These are phyloP conservation scores for Heliconius cydno DNA, from an alignment of 2,888 invertebrate species.

Conservation along the genomic window DNA sequence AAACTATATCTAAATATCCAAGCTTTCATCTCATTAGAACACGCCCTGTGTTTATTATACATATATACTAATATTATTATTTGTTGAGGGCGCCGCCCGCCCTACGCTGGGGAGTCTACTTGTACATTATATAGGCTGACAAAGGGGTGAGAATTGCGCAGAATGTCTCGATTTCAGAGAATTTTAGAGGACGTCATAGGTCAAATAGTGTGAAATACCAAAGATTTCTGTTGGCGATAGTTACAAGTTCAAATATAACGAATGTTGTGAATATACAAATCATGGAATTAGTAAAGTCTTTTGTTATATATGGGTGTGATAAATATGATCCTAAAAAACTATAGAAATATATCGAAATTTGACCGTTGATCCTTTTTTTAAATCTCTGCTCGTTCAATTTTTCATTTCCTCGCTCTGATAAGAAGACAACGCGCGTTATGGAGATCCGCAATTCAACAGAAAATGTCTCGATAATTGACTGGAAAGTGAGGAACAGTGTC, in stretches of 20 bases:
- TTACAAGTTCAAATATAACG: no score
- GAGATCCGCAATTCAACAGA: not conserved
- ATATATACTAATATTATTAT: conserved; percentile 4
- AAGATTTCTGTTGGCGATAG: not conserved
- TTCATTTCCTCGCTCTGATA: not conserved
- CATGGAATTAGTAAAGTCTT: no score
- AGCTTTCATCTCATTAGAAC: conserved; percentile 26
- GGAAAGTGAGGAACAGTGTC: not conserved
- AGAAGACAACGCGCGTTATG: not conserved
- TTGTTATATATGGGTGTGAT: no score
- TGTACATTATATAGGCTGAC: conserved; percentile 27
- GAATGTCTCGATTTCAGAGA: conserved; percentile 1
- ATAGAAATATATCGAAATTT: no score
- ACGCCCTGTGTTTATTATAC: conserved; percentile 23
- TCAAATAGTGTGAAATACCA: not conserved
- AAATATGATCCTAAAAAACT: no score
- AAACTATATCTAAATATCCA: not conserved
- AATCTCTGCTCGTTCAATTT: no score
- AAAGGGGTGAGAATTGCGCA: conserved; percentile 28
- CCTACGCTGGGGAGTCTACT: not conserved
- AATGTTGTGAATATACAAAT: no score
- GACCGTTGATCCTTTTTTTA: not conserved
- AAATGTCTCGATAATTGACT: not conserved
- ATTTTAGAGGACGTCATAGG: not conserved
- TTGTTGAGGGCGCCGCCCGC: conserved; percentile 32